Evolutionary conservation across 2,888 invertebrate species (phyloP).

Genomic region (Rotaria macrura): DNA sequence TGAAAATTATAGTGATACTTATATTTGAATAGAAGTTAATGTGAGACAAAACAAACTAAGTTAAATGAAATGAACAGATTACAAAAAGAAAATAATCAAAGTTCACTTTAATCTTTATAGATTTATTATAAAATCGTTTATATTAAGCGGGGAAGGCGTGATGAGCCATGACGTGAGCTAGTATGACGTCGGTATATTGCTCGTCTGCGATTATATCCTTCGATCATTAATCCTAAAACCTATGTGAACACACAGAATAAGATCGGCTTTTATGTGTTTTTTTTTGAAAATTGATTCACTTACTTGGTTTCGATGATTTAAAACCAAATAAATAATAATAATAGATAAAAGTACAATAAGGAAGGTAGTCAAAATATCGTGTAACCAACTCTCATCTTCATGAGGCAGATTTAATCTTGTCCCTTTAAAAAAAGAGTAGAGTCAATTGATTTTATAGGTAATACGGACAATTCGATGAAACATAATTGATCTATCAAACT

Average conservation of each 20-base stretch:
- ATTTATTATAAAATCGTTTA: neutral
- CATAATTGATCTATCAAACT: too few species aligned
- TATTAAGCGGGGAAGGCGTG: neutral
- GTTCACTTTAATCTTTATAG: too few species aligned
- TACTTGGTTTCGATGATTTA: neutral
- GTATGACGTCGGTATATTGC: neutral
- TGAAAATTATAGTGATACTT: too few species aligned
- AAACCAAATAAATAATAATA: neutral
- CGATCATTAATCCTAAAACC: neutral
- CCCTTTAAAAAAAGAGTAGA: neutral
- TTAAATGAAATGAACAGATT: too few species aligned
- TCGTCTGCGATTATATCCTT: neutral
- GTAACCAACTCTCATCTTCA: neutral
- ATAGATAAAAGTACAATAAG: neutral
- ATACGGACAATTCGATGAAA: neutral
- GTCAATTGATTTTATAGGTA: neutral
- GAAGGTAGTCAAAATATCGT: neutral
- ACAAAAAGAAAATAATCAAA: too few species aligned
- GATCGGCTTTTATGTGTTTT: neutral
- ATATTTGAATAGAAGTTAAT: too few species aligned
- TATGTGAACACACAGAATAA: neutral
- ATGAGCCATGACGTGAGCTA: neutral
- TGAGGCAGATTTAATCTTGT: neutral
- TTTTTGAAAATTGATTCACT: neutral
- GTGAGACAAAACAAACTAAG: too few species aligned